phyloP scores from a whole-genome alignment of 2,888 invertebrate genomes.

The Panzeria rudis region DNA sequence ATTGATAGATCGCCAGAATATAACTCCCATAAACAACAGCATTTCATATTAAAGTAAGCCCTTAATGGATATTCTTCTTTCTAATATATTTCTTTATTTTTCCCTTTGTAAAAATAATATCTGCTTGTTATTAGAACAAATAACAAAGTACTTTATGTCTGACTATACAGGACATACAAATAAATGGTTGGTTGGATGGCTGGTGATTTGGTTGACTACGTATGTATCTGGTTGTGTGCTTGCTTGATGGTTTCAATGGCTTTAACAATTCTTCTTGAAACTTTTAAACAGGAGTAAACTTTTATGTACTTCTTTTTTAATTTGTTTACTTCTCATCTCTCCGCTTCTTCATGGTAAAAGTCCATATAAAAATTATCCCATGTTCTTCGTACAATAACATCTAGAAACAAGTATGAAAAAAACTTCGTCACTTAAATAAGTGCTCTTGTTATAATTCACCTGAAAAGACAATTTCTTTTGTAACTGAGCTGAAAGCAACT shows the following conservation, averaged over 20 bases:
- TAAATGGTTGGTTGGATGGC: slow-evolving; percentile 34
- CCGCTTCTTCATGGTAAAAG: not conserved
- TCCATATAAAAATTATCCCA: not conserved
- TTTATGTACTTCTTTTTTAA: slow-evolving; percentile 28
- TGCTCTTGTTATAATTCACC: slow-evolving; percentile 72
- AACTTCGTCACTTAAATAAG: slow-evolving; percentile 68
- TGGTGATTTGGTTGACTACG: slow-evolving; percentile 31
- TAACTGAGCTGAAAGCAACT: slow-evolving; percentile 64
- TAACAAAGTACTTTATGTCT: slow-evolving; percentile 8
- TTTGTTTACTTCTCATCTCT: slow-evolving; percentile 26
- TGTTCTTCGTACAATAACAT: not conserved
- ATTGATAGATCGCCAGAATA: not conserved
- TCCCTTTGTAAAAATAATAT: not conserved
- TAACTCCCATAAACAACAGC: not conserved
- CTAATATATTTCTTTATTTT: not conserved
- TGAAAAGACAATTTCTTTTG: slow-evolving; percentile 73
- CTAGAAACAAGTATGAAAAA: slow-evolving; percentile 2
- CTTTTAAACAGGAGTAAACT: not conserved
- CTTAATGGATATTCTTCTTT: not conserved
- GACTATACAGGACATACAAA: slow-evolving; percentile 11
- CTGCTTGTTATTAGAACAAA: slow-evolving; percentile 1
- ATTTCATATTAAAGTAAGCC: not conserved
- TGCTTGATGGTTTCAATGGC: slow-evolving; percentile 22
- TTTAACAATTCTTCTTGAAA: slow-evolving; percentile 4
- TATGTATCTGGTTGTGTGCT: slow-evolving; percentile 10